Evolutionary conservation across 2,888 invertebrate species (phyloP).

Genomic region (Drosophila atripex): DNA sequence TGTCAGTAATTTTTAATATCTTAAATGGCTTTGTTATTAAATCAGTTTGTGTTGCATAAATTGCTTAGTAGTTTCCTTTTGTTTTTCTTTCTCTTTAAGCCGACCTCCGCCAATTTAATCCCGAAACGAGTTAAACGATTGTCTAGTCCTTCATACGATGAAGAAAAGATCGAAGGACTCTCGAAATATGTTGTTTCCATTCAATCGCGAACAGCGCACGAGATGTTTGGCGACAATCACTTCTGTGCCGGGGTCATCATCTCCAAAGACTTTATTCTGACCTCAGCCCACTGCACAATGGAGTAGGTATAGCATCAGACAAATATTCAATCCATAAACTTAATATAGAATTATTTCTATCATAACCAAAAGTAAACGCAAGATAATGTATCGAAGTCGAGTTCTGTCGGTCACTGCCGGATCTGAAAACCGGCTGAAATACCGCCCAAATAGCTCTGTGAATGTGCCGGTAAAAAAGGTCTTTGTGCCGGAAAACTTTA

Average conservation of each 20-base stretch:
- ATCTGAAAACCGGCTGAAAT: slow-evolving; percentile 42
- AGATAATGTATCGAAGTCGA: slow-evolving; percentile 45
- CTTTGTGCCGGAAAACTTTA: slow-evolving; percentile 51
- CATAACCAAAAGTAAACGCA: slow-evolving; percentile 39
- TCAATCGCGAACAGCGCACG: slow-evolving; percentile 35
- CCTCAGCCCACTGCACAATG: slow-evolving; percentile 61
- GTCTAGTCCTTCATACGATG: not conserved
- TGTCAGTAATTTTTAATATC: not conserved
- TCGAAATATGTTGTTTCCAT: slow-evolving; percentile 54
- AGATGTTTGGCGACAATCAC: slow-evolving; percentile 60
- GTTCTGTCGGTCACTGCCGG: slow-evolving; percentile 56
- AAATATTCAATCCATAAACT: not conserved
- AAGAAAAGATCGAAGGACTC: slow-evolving; percentile 3
- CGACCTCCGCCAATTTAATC: not conserved
- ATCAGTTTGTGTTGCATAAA: not conserved
- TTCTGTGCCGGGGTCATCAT: slow-evolving; percentile 55
- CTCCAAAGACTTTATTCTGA: slow-evolving; percentile 40
- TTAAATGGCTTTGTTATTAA: not conserved
- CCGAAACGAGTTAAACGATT: not conserved
- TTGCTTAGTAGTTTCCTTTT: not conserved
- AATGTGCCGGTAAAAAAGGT: slow-evolving; percentile 41
- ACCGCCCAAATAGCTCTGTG: not conserved
- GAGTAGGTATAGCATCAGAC: slow-evolving; percentile 46
- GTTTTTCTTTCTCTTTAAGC: not conserved
- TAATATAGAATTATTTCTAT: not conserved